phyloP scores from a whole-genome alignment of 2,888 invertebrate species.

The Perithous albicinctus region DNA sequence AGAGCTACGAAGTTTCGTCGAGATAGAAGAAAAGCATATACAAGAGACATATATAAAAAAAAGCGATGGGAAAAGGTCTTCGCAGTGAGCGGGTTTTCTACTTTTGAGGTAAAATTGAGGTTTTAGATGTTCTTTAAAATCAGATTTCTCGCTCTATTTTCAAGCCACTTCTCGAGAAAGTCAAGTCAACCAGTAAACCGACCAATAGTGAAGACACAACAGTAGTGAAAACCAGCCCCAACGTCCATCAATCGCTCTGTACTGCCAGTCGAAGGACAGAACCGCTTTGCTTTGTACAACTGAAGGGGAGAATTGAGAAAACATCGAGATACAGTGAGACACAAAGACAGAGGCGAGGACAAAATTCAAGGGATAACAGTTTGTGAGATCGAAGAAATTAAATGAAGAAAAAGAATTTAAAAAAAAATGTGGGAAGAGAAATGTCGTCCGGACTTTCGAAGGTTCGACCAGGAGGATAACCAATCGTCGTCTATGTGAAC shows the following conservation, averaged over 20 bases:
- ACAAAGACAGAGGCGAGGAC: constrained; percentile 31
- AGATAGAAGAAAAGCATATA: constrained; percentile 28
- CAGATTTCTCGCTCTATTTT: constrained; percentile 76
- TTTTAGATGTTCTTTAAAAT: constrained; percentile 80
- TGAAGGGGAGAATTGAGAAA: constrained; percentile 58
- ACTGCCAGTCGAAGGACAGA: constrained; percentile 12
- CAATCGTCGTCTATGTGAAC: constrained; percentile 55
- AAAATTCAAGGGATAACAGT: constrained; percentile 34
- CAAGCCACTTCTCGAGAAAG: neutral
- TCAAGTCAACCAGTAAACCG: constrained; percentile 50
- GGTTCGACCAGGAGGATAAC: constrained; percentile 43
- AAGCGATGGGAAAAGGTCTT: constrained; percentile 75
- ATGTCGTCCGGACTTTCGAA: constrained; percentile 29
- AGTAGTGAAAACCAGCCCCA: constrained; percentile 69
- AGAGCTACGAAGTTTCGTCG: constrained; percentile 42
- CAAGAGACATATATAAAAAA: constrained; percentile 53
- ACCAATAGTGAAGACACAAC: constrained; percentile 70
- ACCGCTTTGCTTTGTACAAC: constrained; percentile 57
- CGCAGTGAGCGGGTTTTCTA: constrained; percentile 60
- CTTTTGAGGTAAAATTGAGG: constrained; percentile 75
- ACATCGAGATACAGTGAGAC: constrained; percentile 42
- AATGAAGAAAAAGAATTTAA: neutral
- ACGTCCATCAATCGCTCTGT: constrained; percentile 63
- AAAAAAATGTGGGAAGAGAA: constrained; percentile 2
- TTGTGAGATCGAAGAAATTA: constrained; percentile 18